A percentile compares a stretch with the other conserved stretches of the same genome.
Evolutionary conservation across 1,140 invertebrate genomes (phyloP).

Genomic region (Ceratina japonica): DNA sequence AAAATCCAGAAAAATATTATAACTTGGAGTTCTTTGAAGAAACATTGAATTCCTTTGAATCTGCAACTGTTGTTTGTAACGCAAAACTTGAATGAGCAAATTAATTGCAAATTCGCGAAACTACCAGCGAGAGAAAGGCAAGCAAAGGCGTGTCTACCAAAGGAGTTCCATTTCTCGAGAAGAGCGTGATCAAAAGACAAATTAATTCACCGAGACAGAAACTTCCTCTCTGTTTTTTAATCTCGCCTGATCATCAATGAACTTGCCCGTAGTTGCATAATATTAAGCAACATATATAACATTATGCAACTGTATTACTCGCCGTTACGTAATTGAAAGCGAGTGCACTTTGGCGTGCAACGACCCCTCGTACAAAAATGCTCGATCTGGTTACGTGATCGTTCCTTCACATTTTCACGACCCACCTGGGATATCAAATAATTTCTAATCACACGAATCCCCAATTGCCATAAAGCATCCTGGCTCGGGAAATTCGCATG

Average conservation of each 20-base stretch:
- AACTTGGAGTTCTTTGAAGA: too few relatives aligned
- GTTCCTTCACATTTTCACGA: too few relatives aligned
- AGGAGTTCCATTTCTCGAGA: conserved; percentile 16
- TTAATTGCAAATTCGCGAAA: conserved; percentile 28
- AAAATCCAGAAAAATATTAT: too few relatives aligned
- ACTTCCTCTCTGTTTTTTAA: not conserved
- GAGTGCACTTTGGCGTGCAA: not conserved
- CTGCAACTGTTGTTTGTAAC: too few relatives aligned
- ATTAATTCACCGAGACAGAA: not conserved
- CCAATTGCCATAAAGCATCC: too few relatives aligned
- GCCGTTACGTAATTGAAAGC: not conserved
- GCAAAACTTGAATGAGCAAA: not conserved
- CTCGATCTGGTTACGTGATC: too few relatives aligned
- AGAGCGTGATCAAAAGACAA: not conserved
- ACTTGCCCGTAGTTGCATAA: not conserved
- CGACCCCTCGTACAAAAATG: not conserved
- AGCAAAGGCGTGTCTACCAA: not conserved
- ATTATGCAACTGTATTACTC: conserved; percentile 14
- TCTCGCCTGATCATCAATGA: not conserved
- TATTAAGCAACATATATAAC: conserved; percentile 3
- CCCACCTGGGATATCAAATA: too few relatives aligned
- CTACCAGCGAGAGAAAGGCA: conserved; percentile 13
- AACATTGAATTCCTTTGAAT: too few relatives aligned
- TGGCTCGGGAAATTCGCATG: not conserved
- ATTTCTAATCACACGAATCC: too few relatives aligned